Conservation (phyloP, 2,888 invertebrate genomes). For the Yponomeuta evonymella region DNA sequence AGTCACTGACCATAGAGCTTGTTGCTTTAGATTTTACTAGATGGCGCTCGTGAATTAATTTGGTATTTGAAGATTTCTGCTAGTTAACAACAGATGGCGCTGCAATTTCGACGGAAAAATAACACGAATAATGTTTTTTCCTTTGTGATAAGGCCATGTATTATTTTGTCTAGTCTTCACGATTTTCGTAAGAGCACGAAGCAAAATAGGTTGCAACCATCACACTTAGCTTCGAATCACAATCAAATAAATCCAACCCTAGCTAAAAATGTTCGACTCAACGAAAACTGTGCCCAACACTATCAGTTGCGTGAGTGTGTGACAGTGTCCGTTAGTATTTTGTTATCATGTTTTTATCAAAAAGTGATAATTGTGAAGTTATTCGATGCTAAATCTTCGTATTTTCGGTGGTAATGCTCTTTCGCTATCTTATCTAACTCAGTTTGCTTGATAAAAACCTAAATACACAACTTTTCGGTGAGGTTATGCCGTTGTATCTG, state of each 20-base stretch:
- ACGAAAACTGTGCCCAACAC: slow-evolving; percentile 35
- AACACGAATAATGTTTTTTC: not conserved
- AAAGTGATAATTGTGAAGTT: slow-evolving; percentile 65
- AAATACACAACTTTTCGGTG: slow-evolving; percentile 40
- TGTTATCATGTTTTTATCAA: slow-evolving; percentile 74
- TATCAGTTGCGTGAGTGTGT: slow-evolving; percentile 34
- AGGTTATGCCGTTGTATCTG: slow-evolving; percentile 48
- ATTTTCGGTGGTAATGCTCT: slow-evolving; percentile 64
- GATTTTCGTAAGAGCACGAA: no score
- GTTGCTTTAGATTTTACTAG: not conserved
- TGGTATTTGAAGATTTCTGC: not conserved
- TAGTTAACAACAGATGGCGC: not conserved
- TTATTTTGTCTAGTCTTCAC: no score
- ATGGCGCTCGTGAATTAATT: not conserved
- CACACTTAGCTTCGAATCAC: slow-evolving; percentile 18
- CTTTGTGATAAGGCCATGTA: not conserved
- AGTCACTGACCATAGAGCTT: no score
- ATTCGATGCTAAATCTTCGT: slow-evolving; percentile 54
- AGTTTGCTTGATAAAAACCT: slow-evolving; percentile 38
- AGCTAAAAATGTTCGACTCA: not conserved
- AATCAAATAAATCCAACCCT: slow-evolving; percentile 24
- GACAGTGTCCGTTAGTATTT: slow-evolving; percentile 41
- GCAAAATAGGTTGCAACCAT: not conserved
- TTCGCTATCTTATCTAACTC: slow-evolving; percentile 55
- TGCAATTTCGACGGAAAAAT: not conserved